Percentiles rank a stretch among this genome's conserved stretches.
Conservation (phyloP, 2,888 invertebrate species). For the Spicauda simplicius region DNA sequence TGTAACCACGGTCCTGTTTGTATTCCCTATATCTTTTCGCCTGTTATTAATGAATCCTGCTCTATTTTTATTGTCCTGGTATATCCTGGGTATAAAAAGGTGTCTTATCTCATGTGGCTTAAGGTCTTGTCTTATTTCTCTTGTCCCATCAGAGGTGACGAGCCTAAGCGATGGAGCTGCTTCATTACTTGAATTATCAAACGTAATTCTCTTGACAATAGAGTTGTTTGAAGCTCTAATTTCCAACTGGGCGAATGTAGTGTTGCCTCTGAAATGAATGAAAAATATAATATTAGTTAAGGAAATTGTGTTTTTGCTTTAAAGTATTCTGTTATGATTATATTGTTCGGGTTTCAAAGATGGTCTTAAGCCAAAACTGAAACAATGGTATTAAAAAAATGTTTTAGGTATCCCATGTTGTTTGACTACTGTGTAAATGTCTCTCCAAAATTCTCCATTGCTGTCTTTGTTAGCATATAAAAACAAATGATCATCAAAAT, state of each 20-base stretch:
- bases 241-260: constrained; percentile 78
- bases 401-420: too few relatives aligned
- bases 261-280: constrained; percentile 70
- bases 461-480: too few relatives aligned
- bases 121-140: constrained; percentile 69
- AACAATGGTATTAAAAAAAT: too few relatives aligned
- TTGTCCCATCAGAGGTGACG: constrained; percentile 68
- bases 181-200: constrained; percentile 72
- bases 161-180: constrained; percentile 64
- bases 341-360: neutral
- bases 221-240: constrained; percentile 71
- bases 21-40: constrained; percentile 55
- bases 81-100: constrained; percentile 70
- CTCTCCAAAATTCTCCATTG: too few relatives aligned
- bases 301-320: neutral
- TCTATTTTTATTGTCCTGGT: constrained; percentile 71
- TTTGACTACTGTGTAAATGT: too few relatives aligned
- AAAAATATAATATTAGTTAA: constrained; percentile 34
- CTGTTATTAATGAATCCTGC: constrained; percentile 73
- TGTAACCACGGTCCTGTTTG: constrained; percentile 55
- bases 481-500: too few relatives aligned
- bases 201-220: constrained; percentile 70
- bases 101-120: constrained; percentile 78
- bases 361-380: too few relatives aligned
- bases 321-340: neutral